A percentile compares a stretch with the other conserved stretches of the same genome.
Evolutionary conservation across 2,797 vertebrate genomes (phyloP).

Genomic region (Melopsittacus undulatus): DNA sequence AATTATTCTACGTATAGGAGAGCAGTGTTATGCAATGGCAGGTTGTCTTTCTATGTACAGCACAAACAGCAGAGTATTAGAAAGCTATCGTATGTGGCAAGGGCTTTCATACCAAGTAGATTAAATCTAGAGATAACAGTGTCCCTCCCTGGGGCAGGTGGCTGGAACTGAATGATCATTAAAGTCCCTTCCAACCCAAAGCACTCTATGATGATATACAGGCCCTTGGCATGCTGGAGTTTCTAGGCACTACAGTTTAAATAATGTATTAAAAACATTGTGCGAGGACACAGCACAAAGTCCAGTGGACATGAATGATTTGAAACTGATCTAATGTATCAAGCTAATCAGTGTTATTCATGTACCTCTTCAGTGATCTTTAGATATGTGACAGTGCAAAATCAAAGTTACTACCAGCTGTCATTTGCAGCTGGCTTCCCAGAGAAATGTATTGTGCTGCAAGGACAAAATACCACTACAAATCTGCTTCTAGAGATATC

Average conservation of each 20-base stretch:
- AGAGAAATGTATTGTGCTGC: neutral
- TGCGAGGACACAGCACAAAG: neutral
- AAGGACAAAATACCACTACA: neutral
- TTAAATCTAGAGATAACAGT: neutral
- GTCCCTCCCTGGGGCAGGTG: neutral
- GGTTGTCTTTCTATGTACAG: too few species aligned
- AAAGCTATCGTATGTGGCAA: neutral
- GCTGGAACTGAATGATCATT: neutral
- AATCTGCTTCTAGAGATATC: neutral
- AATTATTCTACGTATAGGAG: fast-evolving
- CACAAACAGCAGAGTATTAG: neutral
- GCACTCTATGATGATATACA: neutral
- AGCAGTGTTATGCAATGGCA: neutral
- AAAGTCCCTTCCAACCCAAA: neutral
- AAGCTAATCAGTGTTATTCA: neutral
- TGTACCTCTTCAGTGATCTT: neutral
- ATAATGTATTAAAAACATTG: neutral
- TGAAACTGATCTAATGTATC: neutral
- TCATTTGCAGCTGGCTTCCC: neutral
- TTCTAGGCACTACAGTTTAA: neutral
- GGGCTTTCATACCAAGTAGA: neutral
- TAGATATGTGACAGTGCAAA: neutral
- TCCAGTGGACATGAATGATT: neutral
- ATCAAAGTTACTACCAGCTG: neutral
- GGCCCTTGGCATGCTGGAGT: neutral